Percentiles rank a stretch among this genome's conserved stretches.
Evolutionary conservation across 2,888 invertebrate species (phyloP).

Genomic region (Yponomeuta cagnagella): DNA sequence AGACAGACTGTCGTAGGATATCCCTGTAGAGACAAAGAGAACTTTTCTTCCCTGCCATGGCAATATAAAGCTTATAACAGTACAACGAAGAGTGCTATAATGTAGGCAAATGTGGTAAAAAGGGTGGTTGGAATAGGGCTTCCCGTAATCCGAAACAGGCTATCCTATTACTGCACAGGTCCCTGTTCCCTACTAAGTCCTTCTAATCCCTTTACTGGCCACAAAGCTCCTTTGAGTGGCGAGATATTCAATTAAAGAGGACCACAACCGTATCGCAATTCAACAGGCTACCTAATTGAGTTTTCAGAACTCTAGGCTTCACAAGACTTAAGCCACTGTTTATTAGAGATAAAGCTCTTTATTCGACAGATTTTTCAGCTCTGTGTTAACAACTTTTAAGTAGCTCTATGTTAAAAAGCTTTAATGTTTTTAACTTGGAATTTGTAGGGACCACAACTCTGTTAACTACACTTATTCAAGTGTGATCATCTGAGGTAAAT

Average conservation of each 20-base stretch:
- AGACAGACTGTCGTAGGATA: conserved; percentile 6
- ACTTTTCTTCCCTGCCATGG: neutral
- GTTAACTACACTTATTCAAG: no score
- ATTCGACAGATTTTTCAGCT: no score
- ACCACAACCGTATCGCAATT: neutral
- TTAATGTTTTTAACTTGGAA: no score
- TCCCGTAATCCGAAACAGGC: conserved; percentile 31
- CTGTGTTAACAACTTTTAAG: no score
- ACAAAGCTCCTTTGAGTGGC: neutral
- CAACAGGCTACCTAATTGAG: neutral
- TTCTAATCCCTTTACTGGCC: conserved; percentile 6
- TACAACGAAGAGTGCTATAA: neutral
- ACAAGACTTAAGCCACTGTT: neutral
- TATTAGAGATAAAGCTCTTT: no score
- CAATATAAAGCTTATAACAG: neutral
- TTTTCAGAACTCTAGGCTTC: neutral
- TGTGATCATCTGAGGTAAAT: no score
- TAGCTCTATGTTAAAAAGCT: no score
- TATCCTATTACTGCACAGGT: conserved; percentile 39
- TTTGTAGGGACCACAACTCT: no score
- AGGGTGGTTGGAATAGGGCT: conserved; percentile 29
- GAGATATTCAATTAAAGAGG: neutral
- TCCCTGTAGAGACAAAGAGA: neutral
- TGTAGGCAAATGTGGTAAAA: neutral
- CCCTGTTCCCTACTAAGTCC: neutral